Evolutionary conservation across 2,888 invertebrate genomes (phyloP), one percentile per base, ranked within the genome.

Genomic region (Sinopyrophorus schimmeli): DNA sequence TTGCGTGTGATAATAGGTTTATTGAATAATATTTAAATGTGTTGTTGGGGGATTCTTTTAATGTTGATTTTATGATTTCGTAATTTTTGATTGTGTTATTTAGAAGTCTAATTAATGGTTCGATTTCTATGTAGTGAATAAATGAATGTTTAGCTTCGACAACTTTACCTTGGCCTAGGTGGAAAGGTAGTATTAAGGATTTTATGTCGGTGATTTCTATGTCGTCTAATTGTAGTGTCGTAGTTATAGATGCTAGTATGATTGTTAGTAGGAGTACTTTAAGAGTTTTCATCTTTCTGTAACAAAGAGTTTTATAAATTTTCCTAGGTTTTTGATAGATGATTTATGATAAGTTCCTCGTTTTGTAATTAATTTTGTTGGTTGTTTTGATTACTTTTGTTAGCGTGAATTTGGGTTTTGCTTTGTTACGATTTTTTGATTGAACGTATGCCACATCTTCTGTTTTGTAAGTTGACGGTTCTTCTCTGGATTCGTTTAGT

Each of bases 161-260:
- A 12, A 41, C 7, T 20, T 23, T 47, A 12, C 27, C 30, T 15
- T 40, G 27, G 4, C 47, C 47, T n/a, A 47, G 7, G 2, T 47
- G 27, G 9, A 47, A 41, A 15, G 23, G 47, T 41, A 41, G 23
- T 5, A 41, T 47, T 3, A 21, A 11, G 3, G 31, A 14, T 5
- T 18, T 24, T 2, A 39, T 31, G 9, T 30, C n/a, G 2, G 35
- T 20, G 6, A 38, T 15, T 23, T 37, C 12, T 1, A 37, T 17
- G 7, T 21, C 23, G n/a, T n/a, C n/a, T n/a, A n/a, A n/a, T n/a
- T n/a, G n/a, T n/a, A n/a, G n/a, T n/a, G n/a, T n/a, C n/a, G n/a
- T n/a, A n/a, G n/a, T n/a, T n/a, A n/a, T n/a, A n/a, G n/a, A n/a
- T n/a, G n/a, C n/a, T n/a, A n/a, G n/a, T n/a, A n/a, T n/a, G n/a